Conservation (phyloP, 2,113 vertebrate genomes). For the Felis chaus region DNA sequence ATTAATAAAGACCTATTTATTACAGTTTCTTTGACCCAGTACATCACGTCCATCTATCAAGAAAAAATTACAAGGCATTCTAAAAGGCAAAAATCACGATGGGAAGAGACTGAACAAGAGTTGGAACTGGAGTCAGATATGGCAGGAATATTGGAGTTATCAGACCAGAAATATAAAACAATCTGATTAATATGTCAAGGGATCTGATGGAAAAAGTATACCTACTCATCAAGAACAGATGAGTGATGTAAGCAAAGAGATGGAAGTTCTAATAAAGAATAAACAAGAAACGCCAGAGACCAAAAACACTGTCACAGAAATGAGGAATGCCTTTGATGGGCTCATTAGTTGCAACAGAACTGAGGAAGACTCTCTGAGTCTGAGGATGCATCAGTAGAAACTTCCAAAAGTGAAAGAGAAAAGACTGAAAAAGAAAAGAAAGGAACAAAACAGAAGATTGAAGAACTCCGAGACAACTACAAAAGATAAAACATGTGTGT, state of each 20-base stretch:
- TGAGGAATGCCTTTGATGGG: background rate
- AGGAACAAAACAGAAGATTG: background rate
- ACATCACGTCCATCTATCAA: background rate
- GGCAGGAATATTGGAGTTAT: background rate
- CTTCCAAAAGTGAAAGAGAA: background rate
- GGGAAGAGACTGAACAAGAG: background rate
- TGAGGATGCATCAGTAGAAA: background rate
- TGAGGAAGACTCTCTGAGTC: background rate
- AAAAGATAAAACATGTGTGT: background rate
- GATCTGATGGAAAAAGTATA: background rate
- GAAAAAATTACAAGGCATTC: background rate
- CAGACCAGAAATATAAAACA: background rate
- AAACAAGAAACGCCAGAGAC: background rate
- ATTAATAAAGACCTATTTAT: background rate
- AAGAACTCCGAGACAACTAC: background rate
- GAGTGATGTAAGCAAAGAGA: background rate
- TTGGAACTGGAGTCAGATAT: background rate
- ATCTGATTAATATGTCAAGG: background rate
- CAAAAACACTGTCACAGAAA: background rate
- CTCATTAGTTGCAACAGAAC: background rate
- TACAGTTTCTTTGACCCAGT: background rate
- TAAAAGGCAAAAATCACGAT: background rate
- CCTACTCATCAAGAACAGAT: background rate
- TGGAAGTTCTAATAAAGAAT: background rate
- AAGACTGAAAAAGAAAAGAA: background rate